phyloP scores from a whole-genome alignment of 2,113 vertebrate species.

The Gallinago paraguaiae region DNA sequence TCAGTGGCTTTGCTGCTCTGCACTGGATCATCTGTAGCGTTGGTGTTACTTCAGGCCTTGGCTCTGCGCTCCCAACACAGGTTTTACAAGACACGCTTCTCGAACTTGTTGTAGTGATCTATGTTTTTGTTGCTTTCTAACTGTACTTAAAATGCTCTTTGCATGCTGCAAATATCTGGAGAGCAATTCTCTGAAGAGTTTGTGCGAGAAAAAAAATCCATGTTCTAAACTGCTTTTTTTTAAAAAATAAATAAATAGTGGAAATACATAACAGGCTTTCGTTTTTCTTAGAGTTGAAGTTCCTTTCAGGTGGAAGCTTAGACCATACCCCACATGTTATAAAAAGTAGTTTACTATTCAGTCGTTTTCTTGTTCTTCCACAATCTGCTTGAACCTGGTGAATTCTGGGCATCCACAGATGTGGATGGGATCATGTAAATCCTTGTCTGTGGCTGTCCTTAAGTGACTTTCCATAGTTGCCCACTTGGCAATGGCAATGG shows the following conservation, averaged over 20 bases:
- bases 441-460: background rate
- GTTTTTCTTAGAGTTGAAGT: background rate
- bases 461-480: background rate
- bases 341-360: background rate
- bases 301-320: background rate
- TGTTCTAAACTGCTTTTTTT: background rate
- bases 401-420: background rate
- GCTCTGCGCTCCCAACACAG: background rate
- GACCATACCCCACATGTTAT: background rate
- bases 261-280: background rate
- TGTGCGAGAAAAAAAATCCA: background rate
- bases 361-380: background rate
- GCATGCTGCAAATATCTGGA: fast-evolving
- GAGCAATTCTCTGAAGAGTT: background rate
- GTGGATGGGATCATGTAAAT: background rate
- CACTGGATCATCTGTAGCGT: background rate
- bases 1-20: background rate
- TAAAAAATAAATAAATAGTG: background rate
- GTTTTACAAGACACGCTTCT: background rate
- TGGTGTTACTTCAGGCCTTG: background rate
- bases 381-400: background rate
- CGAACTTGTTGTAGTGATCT: background rate
- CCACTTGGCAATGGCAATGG: too few species aligned
- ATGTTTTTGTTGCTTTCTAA: background rate
- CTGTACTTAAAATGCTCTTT: background rate